Percentiles rank a stretch among this genome's conserved stretches.
These are phyloP conservation scores for Tricholauxania praeusta DNA, from an alignment of 2,888 invertebrate genomes.

Conservation along the genomic window DNA sequence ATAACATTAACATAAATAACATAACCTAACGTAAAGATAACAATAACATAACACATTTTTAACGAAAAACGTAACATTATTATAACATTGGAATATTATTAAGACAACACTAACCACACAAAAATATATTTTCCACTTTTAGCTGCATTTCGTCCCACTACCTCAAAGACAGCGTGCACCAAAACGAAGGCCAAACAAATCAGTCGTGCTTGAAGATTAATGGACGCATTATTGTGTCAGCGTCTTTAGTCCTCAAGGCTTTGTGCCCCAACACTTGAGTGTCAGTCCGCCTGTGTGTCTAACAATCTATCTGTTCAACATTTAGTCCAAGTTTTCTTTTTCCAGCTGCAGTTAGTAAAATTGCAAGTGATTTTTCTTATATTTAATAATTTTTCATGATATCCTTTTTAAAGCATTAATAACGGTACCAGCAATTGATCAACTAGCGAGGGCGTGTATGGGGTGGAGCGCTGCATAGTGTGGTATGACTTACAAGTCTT, in stretches of 20 bases:
- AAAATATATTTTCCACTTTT: too few relatives aligned
- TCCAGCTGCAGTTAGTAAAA: constrained; percentile 9
- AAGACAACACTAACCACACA: too few relatives aligned
- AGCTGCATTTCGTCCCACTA: too few relatives aligned
- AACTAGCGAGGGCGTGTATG: constrained; percentile 20
- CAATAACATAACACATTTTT: too few relatives aligned
- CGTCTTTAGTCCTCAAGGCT: constrained; percentile 37
- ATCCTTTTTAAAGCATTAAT: constrained; percentile 4
- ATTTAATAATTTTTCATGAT: constrained; percentile 51
- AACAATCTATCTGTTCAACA: background rate
- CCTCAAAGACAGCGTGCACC: background rate
- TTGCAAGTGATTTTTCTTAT: constrained; percentile 49
- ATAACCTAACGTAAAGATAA: too few relatives aligned
- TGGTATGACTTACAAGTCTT: background rate
- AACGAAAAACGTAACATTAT: too few relatives aligned
- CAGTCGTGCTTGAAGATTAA: constrained; percentile 66
- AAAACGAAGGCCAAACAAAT: constrained; percentile 61
- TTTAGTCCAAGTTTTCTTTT: background rate
- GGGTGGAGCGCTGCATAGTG: background rate
- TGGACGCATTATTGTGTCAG: constrained; percentile 65
- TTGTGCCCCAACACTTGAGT: background rate
- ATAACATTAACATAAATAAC: too few relatives aligned
- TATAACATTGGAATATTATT: too few relatives aligned
- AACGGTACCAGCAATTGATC: background rate
- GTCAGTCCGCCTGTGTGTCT: background rate